A percentile compares a stretch with the other conserved stretches of the same genome.
phyloP scores from a whole-genome alignment of 2,797 vertebrate species.

The Diplodus puntazzo region DNA sequence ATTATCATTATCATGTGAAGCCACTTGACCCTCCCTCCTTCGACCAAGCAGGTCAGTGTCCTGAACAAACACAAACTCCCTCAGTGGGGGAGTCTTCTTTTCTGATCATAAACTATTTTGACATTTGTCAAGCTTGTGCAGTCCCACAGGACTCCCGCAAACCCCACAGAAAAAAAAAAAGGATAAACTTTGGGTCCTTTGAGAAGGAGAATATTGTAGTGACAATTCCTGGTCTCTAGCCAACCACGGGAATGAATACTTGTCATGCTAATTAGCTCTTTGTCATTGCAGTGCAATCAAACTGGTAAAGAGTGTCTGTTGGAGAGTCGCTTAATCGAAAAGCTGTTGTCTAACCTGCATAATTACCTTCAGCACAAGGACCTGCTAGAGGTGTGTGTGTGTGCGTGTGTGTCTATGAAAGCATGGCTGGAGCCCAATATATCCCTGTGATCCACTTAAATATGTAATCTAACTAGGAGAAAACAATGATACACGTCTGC shows the following conservation, averaged over 20 bases:
- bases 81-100: slow-evolving; percentile 3
- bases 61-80: slow-evolving; percentile 7
- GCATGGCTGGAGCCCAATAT: slow-evolving; percentile 12
- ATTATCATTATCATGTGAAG: slow-evolving; percentile 43
- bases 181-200: slow-evolving; percentile 8
- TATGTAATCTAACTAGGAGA: slow-evolving; percentile 2
- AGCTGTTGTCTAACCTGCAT: slow-evolving; percentile 60
- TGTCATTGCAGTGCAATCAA: slow-evolving; percentile 68
- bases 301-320: slow-evolving; percentile 53
- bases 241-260: slow-evolving; percentile 63
- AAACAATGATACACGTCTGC: slow-evolving; percentile 6
- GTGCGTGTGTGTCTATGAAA: neutral
- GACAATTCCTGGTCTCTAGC: slow-evolving; percentile 46
- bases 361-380: slow-evolving; percentile 51
- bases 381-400: slow-evolving; percentile 14
- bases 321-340: slow-evolving; percentile 65
- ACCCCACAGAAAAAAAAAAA: neutral
- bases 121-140: slow-evolving; percentile 25
- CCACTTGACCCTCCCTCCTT: neutral
- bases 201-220: slow-evolving; percentile 53
- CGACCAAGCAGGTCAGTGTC: slow-evolving; percentile 10
- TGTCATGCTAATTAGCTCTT: slow-evolving; percentile 69
- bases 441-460: slow-evolving; percentile 8
- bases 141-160: neutral
- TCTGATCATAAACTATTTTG: slow-evolving; percentile 11